A percentile compares a stretch with the other conserved stretches of the same genome.
These are phyloP conservation scores for Euspilapteryx auroguttella DNA, from an alignment of 2,888 invertebrate genomes.

Conservation along the genomic window DNA sequence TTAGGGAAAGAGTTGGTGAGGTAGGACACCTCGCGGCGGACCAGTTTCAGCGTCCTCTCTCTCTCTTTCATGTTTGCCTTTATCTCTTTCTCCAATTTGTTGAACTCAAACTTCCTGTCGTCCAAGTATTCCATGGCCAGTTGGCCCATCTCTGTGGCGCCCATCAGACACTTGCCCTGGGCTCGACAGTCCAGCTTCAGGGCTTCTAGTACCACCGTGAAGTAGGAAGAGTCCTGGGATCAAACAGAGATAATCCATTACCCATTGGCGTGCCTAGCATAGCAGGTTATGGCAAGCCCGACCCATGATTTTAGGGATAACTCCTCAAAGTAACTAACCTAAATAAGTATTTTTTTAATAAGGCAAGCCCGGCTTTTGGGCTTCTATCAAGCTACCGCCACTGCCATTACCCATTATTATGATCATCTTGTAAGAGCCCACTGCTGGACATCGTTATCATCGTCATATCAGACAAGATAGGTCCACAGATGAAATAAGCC, in stretches of 20 bases:
- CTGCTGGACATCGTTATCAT: conserved; percentile 1
- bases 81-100: conserved; percentile 58
- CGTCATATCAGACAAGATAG: not conserved
- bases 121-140: conserved; percentile 68
- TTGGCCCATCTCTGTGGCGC: conserved; percentile 68
- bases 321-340: too few species aligned
- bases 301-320: too few species aligned
- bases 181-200: conserved; percentile 59
- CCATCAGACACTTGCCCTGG: conserved; percentile 65
- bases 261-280: too few species aligned
- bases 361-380: too few species aligned
- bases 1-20: conserved; percentile 43
- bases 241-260: too few species aligned
- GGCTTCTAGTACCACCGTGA: conserved; percentile 62
- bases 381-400: too few species aligned
- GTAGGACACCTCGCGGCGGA: conserved; percentile 42
- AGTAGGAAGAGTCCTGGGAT: conserved; percentile 64
- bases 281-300: too few species aligned
- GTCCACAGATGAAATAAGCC: not conserved
- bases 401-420: too few species aligned
- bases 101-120: conserved; percentile 63
- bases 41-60: conserved; percentile 53
- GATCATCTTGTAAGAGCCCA: not conserved
- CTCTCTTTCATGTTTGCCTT: conserved; percentile 66
- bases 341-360: too few species aligned